phyloP scores from a whole-genome alignment of 2,888 invertebrate genomes.

The Acronicta psi region DNA sequence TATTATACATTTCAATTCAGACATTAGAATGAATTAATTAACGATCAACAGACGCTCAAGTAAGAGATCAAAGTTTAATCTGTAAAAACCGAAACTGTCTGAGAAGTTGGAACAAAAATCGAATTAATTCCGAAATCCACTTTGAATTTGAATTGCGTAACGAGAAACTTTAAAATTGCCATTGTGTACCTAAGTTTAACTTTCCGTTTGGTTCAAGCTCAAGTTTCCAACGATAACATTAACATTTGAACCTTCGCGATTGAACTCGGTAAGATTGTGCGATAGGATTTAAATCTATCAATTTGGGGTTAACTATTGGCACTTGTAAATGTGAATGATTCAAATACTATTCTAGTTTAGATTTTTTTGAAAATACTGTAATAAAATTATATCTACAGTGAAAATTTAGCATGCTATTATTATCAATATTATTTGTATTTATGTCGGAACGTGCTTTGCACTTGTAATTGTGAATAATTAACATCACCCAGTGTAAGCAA shows the following conservation, averaged over 20 bases:
- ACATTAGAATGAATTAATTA: conserved; percentile 57
- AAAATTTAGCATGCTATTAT: no score
- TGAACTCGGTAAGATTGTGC: conserved; percentile 16
- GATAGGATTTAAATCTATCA: no score
- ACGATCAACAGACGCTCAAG: conserved; percentile 51
- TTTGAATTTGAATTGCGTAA: conserved; percentile 78
- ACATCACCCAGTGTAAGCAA: no score
- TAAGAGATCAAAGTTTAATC: conserved; percentile 68
- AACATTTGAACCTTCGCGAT: conserved; percentile 51
- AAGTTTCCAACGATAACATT: conserved; percentile 64
- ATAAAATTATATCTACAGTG: no score
- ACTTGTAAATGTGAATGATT: no score
- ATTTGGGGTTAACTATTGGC: no score
- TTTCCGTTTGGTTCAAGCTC: conserved; percentile 61
- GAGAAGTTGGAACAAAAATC: conserved; percentile 76
- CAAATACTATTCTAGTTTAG: no score
- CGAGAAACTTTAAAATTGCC: conserved; percentile 78
- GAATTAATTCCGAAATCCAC: conserved; percentile 81
- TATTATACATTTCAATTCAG: conserved; percentile 1
- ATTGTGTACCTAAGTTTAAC: conserved; percentile 80
- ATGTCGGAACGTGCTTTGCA: no score
- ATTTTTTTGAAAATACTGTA: no score
- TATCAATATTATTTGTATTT: no score
- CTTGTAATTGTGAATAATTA: no score
- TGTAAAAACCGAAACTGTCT: conserved; percentile 71